phyloP scores from a whole-genome alignment of 1,140 invertebrate species.

The Sesamia nonagrioides region DNA sequence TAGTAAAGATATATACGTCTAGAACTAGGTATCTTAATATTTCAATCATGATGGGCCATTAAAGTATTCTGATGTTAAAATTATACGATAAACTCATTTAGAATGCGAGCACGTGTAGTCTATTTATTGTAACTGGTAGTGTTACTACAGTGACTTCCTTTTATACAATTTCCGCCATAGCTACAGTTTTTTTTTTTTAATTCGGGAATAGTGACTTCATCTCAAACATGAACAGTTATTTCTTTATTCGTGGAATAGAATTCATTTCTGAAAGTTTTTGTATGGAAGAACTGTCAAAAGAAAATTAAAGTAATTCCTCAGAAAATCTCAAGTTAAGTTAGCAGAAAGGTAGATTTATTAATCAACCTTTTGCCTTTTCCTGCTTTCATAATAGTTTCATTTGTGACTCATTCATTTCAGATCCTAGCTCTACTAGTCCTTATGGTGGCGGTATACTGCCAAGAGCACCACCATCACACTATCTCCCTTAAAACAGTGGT shows the following conservation, averaged over 20 bases:
- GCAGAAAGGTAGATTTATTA: too few species aligned
- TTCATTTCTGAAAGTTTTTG: too few species aligned
- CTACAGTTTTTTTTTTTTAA: too few species aligned
- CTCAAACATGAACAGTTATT: too few species aligned
- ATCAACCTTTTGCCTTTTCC: not conserved
- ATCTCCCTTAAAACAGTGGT: constrained; percentile 54
- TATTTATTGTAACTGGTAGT: not conserved
- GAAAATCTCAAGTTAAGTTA: too few species aligned
- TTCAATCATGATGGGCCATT: not conserved
- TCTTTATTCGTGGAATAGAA: too few species aligned
- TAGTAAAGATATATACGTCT: too few species aligned
- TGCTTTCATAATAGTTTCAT: not conserved
- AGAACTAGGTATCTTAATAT: not conserved
- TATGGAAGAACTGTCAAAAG: too few species aligned
- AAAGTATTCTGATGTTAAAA: constrained; percentile 1
- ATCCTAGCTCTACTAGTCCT: constrained; percentile 44
- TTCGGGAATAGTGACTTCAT: too few species aligned
- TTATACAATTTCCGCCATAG: not conserved
- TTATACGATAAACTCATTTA: not conserved
- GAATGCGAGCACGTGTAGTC: not conserved
- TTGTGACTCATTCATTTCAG: constrained; percentile 42
- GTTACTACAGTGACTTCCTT: not conserved
- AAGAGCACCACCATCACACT: constrained; percentile 54
- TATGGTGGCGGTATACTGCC: constrained; percentile 51
- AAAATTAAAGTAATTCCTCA: too few species aligned